phyloP scores from a whole-genome alignment of 2,113 vertebrate genomes.

The Turdus rufiventris region DNA sequence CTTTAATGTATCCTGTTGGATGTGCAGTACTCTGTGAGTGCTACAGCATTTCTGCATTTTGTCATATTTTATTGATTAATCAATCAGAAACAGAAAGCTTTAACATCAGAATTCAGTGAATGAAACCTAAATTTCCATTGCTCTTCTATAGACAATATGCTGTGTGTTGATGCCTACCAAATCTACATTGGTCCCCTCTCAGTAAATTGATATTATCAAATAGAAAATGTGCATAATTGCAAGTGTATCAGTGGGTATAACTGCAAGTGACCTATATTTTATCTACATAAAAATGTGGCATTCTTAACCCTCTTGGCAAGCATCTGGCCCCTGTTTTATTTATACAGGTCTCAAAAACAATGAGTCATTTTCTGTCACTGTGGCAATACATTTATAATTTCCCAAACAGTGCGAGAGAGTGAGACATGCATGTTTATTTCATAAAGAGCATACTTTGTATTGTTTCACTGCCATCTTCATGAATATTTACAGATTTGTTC shows the following conservation, averaged over 20 bases:
- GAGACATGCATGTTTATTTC: not conserved
- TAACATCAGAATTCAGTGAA: not conserved
- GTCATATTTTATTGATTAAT: not conserved
- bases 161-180: not conserved
- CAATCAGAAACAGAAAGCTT: not conserved
- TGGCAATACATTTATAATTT: not conserved
- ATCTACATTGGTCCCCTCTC: not conserved
- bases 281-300: not conserved
- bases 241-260: not conserved
- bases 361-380: not conserved
- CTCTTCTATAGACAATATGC: not conserved
- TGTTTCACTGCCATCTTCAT: not conserved
- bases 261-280: not conserved
- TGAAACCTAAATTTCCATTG: not conserved
- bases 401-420: not conserved
- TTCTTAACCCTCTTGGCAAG: not conserved
- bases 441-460: not conserved
- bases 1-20: not conserved
- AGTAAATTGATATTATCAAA: not conserved
- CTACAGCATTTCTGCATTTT: not conserved
- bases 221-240: not conserved
- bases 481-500: not conserved
- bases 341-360: not conserved
- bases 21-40: not conserved
- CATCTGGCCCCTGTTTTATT: not conserved